Evolutionary conservation across 2,797 vertebrate genomes (phyloP), one percentile per base, ranked within the genome.

Genomic region (Rachycentron canadum): DNA sequence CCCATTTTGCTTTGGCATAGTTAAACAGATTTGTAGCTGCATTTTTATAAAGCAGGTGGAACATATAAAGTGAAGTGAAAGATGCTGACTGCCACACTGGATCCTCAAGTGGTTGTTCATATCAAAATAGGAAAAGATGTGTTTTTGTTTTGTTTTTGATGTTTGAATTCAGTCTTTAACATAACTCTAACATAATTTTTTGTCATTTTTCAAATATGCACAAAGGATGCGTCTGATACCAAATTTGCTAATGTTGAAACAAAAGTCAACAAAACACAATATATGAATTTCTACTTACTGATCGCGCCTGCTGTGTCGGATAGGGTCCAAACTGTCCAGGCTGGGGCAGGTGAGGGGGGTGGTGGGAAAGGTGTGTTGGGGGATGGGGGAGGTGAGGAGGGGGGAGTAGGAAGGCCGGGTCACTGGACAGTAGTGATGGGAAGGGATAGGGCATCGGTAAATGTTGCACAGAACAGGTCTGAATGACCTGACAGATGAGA

Each of bases 381-480:
- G 97, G 96, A 81, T 99, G 98, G 76, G 92, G 68, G 23, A 94
- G 91, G 86, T 94, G 93, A 56, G 91, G 93, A 59, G 93, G 91
- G 1, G 92, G 93, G 8, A 99, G 96, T 82, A 99, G 95, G 92
- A 99, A 99, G 52, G 98, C 94, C 0, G 96, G 96, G 74, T 99
- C 98, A 73, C 96, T 97, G 91, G 98, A 97, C 85, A 99, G 96
- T 86, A 99, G 94, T 17, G 98, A 97, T 19, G 98, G 97, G 92
- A 99, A 99, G 0, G 97, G 95, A 85, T 99, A 99, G 63, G 97
- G 96, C 88, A 99, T 97, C 25, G 98, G 98, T 79, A 99, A 94
- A 91, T 99, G 98, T 92, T 99, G 98, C 85, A 99, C 97, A 47
- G 98, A 99, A 90, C 98, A 99, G 0, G 97, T 96, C 83, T 98